Percentiles rank a stretch among this genome's conserved stretches.
phyloP scores from a whole-genome alignment of 53 echinoderm and acorn worm species.

The Echinometra lucunter region DNA sequence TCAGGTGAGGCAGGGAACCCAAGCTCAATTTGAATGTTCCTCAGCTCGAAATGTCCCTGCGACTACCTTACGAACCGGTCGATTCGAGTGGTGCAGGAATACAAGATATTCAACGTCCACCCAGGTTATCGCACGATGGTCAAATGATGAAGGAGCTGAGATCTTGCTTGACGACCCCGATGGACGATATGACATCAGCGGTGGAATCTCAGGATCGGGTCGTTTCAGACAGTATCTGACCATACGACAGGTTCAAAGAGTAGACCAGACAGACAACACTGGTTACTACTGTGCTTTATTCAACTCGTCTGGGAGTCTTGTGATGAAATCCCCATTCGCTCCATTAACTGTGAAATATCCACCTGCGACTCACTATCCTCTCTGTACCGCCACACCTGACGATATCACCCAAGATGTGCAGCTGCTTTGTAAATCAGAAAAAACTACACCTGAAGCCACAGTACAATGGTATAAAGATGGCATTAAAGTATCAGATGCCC shows the following conservation, averaged over 20 bases:
- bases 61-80: not conserved
- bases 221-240: slow-evolving; percentile 19
- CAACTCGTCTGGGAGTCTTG: not conserved
- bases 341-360: slow-evolving; percentile 47
- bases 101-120: slow-evolving; percentile 25
- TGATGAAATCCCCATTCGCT: not conserved
- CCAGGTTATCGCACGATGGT: slow-evolving; percentile 37
- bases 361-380: slow-evolving; percentile 37
- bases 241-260: slow-evolving; percentile 16
- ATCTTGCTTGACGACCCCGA: not conserved
- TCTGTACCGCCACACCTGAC: slow-evolving; percentile 37
- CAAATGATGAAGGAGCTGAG: slow-evolving; percentile 27
- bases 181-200: not conserved
- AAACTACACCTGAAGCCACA: slow-evolving; percentile 25
- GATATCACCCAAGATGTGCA: not conserved
- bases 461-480: slow-evolving; percentile 39
- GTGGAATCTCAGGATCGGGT: not conserved
- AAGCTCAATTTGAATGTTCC: slow-evolving; percentile 15
- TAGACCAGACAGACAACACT: slow-evolving; percentile 33
- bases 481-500: slow-evolving; percentile 1
- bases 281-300: slow-evolving; percentile 37
- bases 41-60: not conserved
- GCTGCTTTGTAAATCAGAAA: slow-evolving; percentile 39
- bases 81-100: slow-evolving; percentile 3
- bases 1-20: not conserved